Conservation (phyloP, 1,140 invertebrate genomes). For the Ceratitis capitata region DNA sequence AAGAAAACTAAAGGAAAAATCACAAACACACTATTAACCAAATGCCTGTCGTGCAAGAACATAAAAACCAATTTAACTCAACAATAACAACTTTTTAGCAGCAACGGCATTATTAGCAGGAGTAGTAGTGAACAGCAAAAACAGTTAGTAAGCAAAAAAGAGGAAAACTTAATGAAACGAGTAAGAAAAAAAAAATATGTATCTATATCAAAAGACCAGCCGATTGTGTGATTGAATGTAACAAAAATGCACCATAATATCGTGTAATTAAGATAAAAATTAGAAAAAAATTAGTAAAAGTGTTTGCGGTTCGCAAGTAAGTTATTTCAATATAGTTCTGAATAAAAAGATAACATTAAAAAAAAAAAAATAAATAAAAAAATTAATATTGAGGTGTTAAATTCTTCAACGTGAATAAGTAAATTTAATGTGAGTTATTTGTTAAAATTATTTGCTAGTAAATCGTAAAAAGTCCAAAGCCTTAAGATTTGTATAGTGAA, state of each 20-base stretch:
- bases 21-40: not conserved
- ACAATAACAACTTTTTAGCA: not conserved
- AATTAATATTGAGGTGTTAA: no score
- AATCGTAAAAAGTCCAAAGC: no score
- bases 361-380: no score
- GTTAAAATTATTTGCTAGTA: no score
- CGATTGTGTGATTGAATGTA: not conserved
- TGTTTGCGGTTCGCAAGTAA: not conserved
- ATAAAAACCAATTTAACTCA: slow-evolving; percentile 24
- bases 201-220: not conserved
- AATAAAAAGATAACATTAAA: not conserved
- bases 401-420: no score
- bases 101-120: not conserved
- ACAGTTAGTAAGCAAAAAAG: not conserved
- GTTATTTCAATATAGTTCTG: not conserved
- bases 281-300: not conserved
- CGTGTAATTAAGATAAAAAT: not conserved
- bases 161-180: not conserved
- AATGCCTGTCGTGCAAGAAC: not conserved
- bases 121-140: not conserved
- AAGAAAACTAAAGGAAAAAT: not conserved
- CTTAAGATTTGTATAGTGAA: no score
- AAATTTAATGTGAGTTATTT: no score
- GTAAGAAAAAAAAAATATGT: not conserved
- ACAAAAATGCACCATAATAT: not conserved